phyloP scores from a whole-genome alignment of 2,113 vertebrate species.

The Colossoma macropomum region DNA sequence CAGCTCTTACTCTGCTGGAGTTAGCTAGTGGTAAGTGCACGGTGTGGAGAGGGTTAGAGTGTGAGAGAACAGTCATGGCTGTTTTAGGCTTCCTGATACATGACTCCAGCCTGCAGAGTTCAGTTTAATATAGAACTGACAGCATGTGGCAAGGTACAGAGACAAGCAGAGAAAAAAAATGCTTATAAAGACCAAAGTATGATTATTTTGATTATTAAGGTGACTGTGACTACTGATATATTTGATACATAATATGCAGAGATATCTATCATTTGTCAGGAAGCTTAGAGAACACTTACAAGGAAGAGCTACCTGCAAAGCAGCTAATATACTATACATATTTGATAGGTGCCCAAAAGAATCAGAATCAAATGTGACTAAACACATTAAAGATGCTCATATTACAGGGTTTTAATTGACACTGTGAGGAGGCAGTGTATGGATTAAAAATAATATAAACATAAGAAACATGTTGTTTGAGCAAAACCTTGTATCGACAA shows the following conservation, averaged over 20 bases:
- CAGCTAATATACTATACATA: no score
- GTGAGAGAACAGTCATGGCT: constrained; percentile 47
- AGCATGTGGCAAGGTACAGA: constrained; percentile 35
- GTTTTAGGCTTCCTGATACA: constrained; percentile 72
- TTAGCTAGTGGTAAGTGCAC: not conserved
- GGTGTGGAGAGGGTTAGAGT: constrained; percentile 26
- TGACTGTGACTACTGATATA: not conserved
- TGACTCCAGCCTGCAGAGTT: constrained; percentile 60
- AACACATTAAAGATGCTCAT: not conserved
- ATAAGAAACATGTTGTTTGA: no score
- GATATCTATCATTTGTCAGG: no score
- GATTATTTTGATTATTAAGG: not conserved
- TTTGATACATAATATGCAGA: not conserved
- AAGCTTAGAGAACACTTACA: no score
- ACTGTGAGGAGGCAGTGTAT: not conserved
- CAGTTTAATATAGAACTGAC: constrained; percentile 61
- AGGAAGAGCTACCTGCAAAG: no score
- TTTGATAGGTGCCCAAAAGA: no score
- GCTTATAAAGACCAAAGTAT: not conserved
- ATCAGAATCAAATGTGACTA: not conserved
- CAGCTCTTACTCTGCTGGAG: constrained; percentile 10
- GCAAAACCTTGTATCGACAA: no score
- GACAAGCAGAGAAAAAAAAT: not conserved
- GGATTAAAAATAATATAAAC: not conserved
- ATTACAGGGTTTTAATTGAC: no score